phyloP scores from a whole-genome alignment of 2,888 invertebrate species.

The Callinectes sapidus region DNA sequence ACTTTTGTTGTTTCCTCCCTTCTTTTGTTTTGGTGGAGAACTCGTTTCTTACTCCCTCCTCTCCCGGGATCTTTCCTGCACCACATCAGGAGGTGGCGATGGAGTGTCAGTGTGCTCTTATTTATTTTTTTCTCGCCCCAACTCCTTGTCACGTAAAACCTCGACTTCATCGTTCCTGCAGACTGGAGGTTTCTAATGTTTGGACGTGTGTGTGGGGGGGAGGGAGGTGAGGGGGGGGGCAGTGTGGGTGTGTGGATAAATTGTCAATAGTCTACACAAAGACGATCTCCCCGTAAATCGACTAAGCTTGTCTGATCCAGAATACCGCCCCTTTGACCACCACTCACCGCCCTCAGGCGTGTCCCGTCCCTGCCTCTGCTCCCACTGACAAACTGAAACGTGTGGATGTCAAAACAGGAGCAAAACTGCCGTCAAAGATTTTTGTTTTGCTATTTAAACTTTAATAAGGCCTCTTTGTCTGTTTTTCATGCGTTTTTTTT shows the following conservation, averaged over 20 bases:
- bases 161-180: background rate
- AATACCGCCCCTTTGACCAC: background rate
- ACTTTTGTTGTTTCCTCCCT: background rate
- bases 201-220: background rate
- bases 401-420: background rate
- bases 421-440: background rate
- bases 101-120: background rate
- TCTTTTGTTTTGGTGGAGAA: background rate
- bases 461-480: background rate
- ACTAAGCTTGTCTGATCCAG: background rate
- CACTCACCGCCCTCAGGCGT: background rate
- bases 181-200: background rate
- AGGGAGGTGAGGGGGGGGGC: background rate
- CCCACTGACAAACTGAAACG: background rate
- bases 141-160: background rate
- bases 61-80: background rate
- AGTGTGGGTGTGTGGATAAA: background rate
- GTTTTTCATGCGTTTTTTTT: too few species aligned
- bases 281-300: background rate
- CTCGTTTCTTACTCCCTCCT: background rate
- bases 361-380: background rate
- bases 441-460: background rate
- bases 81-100: constrained; percentile 9
- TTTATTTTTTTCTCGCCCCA: background rate
- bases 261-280: background rate